Base-by-base conservation (phyloP, 2,888 invertebrate species). In the Noctua janthe region DNA sequence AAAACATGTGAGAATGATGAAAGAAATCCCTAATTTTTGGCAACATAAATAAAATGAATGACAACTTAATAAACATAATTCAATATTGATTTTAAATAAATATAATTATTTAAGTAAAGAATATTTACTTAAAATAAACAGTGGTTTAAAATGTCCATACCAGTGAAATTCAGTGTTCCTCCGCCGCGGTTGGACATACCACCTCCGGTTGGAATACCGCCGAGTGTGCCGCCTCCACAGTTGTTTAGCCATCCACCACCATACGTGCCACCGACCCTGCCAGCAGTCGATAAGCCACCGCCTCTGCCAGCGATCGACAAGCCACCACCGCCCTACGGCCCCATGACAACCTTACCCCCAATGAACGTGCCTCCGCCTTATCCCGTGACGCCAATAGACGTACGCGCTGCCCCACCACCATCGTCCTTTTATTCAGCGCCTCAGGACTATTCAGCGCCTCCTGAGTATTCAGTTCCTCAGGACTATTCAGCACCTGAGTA, bases 161-260 rank as follows among this genome's bases (percentile, higher is more conserved):
- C 95, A 8, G 94, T 93, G 62, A 92, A 94, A 81, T 97, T 94
- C 81, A 94, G 92, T 81, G 89, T 95, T 29, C 95, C 95, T 74
- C 96, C 96, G 43, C 95, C 96, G 70, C 91, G 89, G 64, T 86
- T 94, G 79, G 91, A 91, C 47, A 84, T 93, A 87, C 94, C 93
- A 43, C 94, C 94, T 23, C 93, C 92, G 70, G 79, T 83, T 23
- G 94, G 94, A 72, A 94, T 95, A 43, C 94, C 94, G 56, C 90
- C 93, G 23, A 90, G 88, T 76, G 74, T 86, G n/a, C 86, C 90
- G 39, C 87, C 90, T 56, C 86, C 90, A 23, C 84, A 81, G 13
- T 76, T 92, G 29, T 94, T 91, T 78, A 89, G 73, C 73, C 89
- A 84, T 74, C 93, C 92, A 49, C 82, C 93, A 35, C 91, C 91